Conservation (phyloP, 2,797 vertebrate genomes). For the Myripristis jacobus region DNA sequence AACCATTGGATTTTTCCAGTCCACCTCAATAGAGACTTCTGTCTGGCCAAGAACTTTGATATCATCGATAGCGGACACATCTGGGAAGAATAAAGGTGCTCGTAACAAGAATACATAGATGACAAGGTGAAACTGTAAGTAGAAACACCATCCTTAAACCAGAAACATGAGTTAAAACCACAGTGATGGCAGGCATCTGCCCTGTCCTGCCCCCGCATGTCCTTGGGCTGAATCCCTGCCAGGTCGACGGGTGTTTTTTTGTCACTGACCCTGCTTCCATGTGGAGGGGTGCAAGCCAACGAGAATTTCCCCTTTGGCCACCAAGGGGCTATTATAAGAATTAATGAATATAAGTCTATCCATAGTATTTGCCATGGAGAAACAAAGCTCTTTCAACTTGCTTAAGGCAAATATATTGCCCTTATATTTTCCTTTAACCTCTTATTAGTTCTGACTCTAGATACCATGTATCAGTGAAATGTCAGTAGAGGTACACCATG, state of each 20-base stretch:
- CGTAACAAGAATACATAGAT: background rate
- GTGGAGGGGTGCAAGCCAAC: background rate
- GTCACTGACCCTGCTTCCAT: too few relatives aligned
- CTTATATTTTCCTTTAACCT: too few relatives aligned
- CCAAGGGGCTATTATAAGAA: slow-evolving; percentile 15
- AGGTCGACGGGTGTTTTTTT: background rate
- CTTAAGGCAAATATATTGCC: too few relatives aligned
- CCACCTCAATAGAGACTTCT: slow-evolving; percentile 88
- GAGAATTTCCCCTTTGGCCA: slow-evolving; percentile 16
- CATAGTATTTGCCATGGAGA: too few relatives aligned
- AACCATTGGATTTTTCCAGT: slow-evolving; percentile 88
- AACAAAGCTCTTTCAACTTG: too few relatives aligned
- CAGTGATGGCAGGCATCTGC: slow-evolving; percentile 43
- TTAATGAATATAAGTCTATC: background rate
- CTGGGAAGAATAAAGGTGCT: slow-evolving; percentile 68
- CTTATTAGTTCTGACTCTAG: too few relatives aligned
- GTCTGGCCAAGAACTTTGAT: slow-evolving; percentile 88
- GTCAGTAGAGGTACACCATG: too few relatives aligned
- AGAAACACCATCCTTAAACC: slow-evolving; percentile 37
- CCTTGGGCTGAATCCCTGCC: slow-evolving; percentile 13
- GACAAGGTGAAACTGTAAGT: slow-evolving; percentile 20
- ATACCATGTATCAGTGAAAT: too few relatives aligned
- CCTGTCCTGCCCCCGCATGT: slow-evolving; percentile 2
- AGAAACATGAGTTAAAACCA: slow-evolving; percentile 27
- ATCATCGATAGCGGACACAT: slow-evolving; percentile 75